Conservation (phyloP, 2,888 invertebrate species). For the Allygus modestus region DNA sequence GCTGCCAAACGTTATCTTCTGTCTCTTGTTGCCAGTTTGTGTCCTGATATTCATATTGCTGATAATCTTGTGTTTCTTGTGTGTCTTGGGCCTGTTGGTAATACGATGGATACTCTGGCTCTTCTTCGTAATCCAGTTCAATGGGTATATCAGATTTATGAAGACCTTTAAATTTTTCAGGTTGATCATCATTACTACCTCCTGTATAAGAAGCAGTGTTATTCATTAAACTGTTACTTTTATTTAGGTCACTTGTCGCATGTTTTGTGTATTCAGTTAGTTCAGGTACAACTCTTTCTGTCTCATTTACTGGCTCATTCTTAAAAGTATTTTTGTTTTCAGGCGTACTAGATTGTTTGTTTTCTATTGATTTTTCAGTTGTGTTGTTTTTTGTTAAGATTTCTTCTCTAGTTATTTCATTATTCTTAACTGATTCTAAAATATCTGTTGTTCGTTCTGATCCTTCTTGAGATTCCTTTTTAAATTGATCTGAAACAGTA, state of each 20-base stretch:
- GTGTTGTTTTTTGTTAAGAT: neutral
- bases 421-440: neutral
- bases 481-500: neutral
- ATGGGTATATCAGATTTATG: conserved; percentile 46
- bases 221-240: neutral
- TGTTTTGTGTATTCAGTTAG: neutral
- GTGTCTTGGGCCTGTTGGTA: neutral
- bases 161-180: neutral
- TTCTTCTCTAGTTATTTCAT: neutral
- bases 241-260: neutral
- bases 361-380: neutral
- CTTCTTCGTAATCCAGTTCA: neutral
- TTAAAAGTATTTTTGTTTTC: neutral
- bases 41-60: conserved; percentile 25
- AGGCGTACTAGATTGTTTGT: neutral
- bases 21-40: conserved; percentile 28
- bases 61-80: neutral
- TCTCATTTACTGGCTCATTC: neutral
- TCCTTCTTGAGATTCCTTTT: neutral
- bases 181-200: neutral
- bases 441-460: neutral
- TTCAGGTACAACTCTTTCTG: neutral
- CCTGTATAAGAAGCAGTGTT: neutral
- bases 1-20: conserved; percentile 7
- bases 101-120: neutral